Evolutionary conservation across 2,888 invertebrate species (phyloP), one percentile per base, ranked within the genome.

Genomic region (Hyposoter didymator): DNA sequence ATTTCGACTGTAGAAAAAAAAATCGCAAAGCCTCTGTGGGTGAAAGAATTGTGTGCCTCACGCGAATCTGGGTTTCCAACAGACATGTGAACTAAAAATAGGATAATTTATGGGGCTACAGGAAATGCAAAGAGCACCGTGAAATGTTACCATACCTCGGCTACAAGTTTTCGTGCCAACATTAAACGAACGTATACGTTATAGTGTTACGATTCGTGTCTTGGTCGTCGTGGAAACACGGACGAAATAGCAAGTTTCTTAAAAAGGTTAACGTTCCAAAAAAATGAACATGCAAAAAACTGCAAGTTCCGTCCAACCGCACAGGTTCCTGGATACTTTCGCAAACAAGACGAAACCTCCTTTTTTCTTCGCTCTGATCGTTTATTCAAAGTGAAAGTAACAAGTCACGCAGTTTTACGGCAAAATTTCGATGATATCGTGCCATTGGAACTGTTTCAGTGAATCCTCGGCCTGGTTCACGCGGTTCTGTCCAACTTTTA

Each of bases 31-130:
- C 19, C 28, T 66, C 4, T 10, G 66, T 10, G 39, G 19, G n/a
- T 66, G n/a, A 39, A 39, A 10, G n/a, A 66, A 39, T 35, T 39
- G n/a, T 66, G 59, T 39, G 66, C 19, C 10, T 19, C 35, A 66
- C 66, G 66, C 66, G 39, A 66, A 66, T 66, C 39, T n/a, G 8
- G n/a, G 10, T 66, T 66, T 19, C 35, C 39, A n/a, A 66, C 8
- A 8, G 66, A 66, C 14, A 19, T 39, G 39, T 39, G n/a, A 66
- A 39, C 39, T 39, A 19, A 66, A 66, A 66, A n/a, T 39, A 66
- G 35, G 43, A 67, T 67, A 22, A 43, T 67, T 39, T 67, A 45
- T 45, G 12, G 67, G 4, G 45, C 22, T 45, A 2, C 6, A 19
- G 67, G 12, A 45, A 12, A 45, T 67, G 22, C 45, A n/a, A 67